phyloP scores from a whole-genome alignment of 2,888 invertebrate species.

The Lepidonotus clava region DNA sequence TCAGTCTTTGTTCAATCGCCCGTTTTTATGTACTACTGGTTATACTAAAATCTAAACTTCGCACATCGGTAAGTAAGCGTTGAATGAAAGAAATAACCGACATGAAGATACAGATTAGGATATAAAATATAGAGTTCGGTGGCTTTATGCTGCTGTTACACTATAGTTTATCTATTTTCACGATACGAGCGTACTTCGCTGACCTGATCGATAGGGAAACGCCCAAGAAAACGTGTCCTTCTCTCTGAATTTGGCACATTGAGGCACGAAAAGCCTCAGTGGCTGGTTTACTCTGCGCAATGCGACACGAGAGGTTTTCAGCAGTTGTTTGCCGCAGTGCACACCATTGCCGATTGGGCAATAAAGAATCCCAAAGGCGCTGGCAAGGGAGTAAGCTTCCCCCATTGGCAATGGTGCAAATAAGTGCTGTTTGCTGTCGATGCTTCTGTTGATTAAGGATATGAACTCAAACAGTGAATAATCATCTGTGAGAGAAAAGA shows the following conservation, averaged over 20 bases:
- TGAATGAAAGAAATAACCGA: too few species aligned
- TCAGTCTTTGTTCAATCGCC: too few species aligned
- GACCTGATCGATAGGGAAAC: background rate
- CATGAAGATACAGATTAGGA: background rate
- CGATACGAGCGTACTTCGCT: background rate
- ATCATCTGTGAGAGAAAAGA: too few species aligned
- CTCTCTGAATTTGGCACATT: background rate
- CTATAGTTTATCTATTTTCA: slow-evolving; percentile 1
- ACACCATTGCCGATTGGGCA: background rate
- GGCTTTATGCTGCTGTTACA: background rate
- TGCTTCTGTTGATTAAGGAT: too few species aligned
- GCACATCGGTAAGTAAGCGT: too few species aligned
- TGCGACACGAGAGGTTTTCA: too few species aligned
- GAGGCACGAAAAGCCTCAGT: background rate
- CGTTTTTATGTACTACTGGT: too few species aligned
- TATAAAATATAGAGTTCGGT: background rate
- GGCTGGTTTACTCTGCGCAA: background rate
- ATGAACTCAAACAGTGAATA: too few species aligned
- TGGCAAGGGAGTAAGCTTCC: background rate
- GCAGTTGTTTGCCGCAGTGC: too few species aligned
- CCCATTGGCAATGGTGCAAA: too few species aligned
- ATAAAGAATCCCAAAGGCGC: background rate
- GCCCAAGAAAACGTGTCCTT: background rate
- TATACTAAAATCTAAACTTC: too few species aligned
- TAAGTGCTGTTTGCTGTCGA: too few species aligned